Conservation (phyloP, 1,140 invertebrate species). For the Euschistus heros region DNA sequence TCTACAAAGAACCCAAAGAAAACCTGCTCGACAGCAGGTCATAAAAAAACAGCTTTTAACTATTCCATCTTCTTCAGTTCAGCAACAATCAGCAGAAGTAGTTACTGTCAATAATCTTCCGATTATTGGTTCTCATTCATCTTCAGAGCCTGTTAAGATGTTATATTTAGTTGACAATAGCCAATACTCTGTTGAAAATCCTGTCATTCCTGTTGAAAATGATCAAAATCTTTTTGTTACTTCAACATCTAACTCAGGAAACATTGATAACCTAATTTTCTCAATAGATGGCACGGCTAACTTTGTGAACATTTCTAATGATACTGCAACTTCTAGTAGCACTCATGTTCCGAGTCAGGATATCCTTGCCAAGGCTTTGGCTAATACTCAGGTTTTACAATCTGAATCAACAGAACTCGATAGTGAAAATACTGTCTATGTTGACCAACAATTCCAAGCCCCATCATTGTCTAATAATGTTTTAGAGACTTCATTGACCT, state of each 20-base stretch:
- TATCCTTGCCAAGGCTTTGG: slow-evolving; percentile 61
- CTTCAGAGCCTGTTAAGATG: too few relatives aligned
- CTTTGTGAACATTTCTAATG: slow-evolving; percentile 27
- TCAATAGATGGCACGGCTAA: slow-evolving; percentile 36
- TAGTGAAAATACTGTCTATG: slow-evolving; percentile 23
- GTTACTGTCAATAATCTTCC: too few relatives aligned
- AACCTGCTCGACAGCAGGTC: slow-evolving; percentile 16
- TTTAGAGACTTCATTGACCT: slow-evolving; percentile 55
- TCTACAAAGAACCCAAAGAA: slow-evolving; percentile 24
- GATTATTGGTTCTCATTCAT: too few relatives aligned
- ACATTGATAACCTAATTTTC: slow-evolving; percentile 38
- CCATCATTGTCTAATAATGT: slow-evolving; percentile 42
- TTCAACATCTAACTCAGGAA: slow-evolving; percentile 28
- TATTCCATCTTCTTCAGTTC: too few relatives aligned
- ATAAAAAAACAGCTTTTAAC: too few relatives aligned
- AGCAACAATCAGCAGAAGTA: too few relatives aligned
- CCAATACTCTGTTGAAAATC: too few relatives aligned
- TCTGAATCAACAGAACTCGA: slow-evolving; percentile 39
- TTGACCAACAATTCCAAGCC: slow-evolving; percentile 30
- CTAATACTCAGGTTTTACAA: slow-evolving; percentile 62
- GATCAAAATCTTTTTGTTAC: slow-evolving; percentile 19
- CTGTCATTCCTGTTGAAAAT: too few relatives aligned
- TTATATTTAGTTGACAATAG: too few relatives aligned
- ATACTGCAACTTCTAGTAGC: slow-evolving; percentile 16
- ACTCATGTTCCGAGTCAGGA: slow-evolving; percentile 44